phyloP scores from a whole-genome alignment of 1,140 invertebrate species.

The Cydia pomonella region DNA sequence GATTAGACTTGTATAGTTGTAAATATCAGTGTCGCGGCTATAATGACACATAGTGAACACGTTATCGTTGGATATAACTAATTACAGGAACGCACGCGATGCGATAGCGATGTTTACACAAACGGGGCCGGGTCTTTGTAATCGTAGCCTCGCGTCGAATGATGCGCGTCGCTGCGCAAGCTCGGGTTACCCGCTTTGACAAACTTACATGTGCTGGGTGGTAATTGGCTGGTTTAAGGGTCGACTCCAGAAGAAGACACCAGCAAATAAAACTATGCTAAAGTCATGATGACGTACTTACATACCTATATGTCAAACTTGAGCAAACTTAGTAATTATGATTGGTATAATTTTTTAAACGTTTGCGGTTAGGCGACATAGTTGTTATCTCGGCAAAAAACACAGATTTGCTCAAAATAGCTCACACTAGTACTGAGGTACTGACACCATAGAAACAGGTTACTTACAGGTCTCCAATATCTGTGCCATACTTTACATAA shows the following conservation, averaged over 20 bases:
- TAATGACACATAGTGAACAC: constrained; percentile 53
- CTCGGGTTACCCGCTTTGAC: constrained; percentile 19
- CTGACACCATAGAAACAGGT: too few relatives aligned
- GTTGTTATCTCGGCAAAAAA: too few relatives aligned
- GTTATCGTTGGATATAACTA: constrained; percentile 59
- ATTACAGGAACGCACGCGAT: constrained; percentile 61
- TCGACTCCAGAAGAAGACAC: background rate
- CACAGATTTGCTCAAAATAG: too few relatives aligned
- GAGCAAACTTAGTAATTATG: too few relatives aligned
- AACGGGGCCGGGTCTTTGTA: constrained; percentile 55
- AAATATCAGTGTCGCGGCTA: constrained; percentile 55
- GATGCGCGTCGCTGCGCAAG: constrained; percentile 42
- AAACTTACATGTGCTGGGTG: constrained; percentile 21
- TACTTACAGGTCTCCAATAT: too few relatives aligned
- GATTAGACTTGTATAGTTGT: constrained; percentile 35
- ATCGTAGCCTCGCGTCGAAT: constrained; percentile 47
- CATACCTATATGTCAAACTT: too few relatives aligned
- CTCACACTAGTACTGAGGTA: too few relatives aligned
- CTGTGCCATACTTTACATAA: too few relatives aligned
- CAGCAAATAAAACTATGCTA: constrained; percentile 45
- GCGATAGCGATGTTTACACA: constrained; percentile 49
- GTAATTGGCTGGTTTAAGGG: constrained; percentile 35
- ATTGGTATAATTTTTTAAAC: too few relatives aligned
- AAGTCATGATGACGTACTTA: background rate
- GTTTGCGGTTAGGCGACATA: too few relatives aligned